Conservation (phyloP, 1,140 invertebrate genomes). For the Dendrolimus kikuchii region DNA sequence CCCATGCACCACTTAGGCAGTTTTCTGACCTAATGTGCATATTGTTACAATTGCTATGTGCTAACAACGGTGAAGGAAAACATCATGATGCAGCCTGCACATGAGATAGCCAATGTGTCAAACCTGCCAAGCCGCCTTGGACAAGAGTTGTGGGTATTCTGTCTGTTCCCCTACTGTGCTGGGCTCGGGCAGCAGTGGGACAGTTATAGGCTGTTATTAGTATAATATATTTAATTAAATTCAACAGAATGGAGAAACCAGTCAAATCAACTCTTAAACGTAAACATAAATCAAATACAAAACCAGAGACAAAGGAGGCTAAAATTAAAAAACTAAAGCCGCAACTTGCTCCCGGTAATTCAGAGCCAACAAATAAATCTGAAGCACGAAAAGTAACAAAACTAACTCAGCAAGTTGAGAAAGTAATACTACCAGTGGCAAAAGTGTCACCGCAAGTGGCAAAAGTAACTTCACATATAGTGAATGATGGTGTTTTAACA, state of each 20-base stretch:
- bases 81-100: no score
- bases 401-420: background rate
- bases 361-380: background rate
- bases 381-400: slow-evolving; percentile 5
- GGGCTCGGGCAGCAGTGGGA: background rate
- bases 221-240: background rate
- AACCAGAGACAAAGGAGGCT: slow-evolving; percentile 2
- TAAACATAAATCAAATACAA: slow-evolving; percentile 7
- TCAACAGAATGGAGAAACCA: slow-evolving; percentile 13
- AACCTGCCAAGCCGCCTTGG: no score
- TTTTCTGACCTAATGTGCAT: no score
- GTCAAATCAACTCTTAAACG: background rate
- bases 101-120: no score
- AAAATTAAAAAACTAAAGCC: slow-evolving; percentile 7
- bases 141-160: no score
- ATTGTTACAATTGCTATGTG: no score
- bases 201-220: background rate
- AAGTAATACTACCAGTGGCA: background rate
- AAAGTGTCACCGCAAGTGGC: background rate
- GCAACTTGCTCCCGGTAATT: no score
- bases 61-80: no score
- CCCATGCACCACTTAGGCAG: no score
- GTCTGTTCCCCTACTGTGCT: no score
- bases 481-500: slow-evolving; percentile 2
- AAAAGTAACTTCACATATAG: slow-evolving; percentile 1